Conservation (phyloP, 2,797 vertebrate genomes). For the Phrynocephalus forsythii region DNA sequence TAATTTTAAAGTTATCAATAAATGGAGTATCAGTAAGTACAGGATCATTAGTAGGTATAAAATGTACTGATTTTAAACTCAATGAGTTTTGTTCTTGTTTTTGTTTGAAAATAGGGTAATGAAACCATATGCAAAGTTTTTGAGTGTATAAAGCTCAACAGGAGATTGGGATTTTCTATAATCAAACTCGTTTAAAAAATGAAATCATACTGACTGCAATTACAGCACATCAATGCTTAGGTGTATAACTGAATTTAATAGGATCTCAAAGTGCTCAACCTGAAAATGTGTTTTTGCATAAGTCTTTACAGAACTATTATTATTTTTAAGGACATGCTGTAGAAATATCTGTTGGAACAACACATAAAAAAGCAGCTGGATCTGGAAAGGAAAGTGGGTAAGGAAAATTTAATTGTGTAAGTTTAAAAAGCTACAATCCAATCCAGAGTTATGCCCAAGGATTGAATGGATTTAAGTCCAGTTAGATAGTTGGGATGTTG, state of each 20-base stretch:
- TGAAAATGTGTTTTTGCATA: constrained; percentile 12
- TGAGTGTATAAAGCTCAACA: no score
- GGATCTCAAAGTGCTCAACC: neutral
- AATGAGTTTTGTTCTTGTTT: neutral
- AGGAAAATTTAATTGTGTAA: constrained; percentile 32
- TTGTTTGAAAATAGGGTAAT: neutral
- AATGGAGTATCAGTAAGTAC: neutral
- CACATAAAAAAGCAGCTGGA: constrained; percentile 51
- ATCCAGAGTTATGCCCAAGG: neutral
- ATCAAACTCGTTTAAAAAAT: no score
- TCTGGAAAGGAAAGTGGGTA: constrained; percentile 65
- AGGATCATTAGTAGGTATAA: neutral
- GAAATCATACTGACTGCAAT: neutral
- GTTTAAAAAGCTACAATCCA: neutral
- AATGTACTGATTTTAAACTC: neutral
- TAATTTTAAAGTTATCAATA: neutral
- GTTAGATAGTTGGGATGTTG: no score
- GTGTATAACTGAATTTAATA: neutral
- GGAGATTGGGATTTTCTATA: no score
- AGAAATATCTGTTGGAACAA: constrained; percentile 55
- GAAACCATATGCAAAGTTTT: neutral
- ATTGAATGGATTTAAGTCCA: neutral
- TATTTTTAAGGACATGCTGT: constrained; percentile 58
- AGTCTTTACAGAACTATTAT: neutral
- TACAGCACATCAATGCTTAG: neutral